Evolutionary conservation across 2,113 vertebrate species (phyloP).

Genomic region (Propithecus coquereli): DNA sequence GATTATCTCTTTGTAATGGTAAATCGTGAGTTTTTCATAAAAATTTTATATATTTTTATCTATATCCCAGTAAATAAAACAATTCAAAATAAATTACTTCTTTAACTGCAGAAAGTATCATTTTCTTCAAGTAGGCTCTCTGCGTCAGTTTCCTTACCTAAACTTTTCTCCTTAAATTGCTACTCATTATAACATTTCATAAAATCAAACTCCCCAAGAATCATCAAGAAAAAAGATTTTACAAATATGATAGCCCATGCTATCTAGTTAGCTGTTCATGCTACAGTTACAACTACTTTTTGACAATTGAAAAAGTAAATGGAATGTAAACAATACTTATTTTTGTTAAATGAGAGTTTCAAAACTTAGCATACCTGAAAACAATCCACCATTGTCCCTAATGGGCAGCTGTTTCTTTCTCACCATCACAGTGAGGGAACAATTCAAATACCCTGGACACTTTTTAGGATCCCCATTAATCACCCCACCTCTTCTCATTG

Average conservation of each 20-base stretch:
- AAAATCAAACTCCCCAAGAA: background rate
- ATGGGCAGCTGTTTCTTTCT: background rate
- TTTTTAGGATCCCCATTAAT: background rate
- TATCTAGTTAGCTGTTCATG: background rate
- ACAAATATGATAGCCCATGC: background rate
- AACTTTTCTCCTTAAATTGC: background rate
- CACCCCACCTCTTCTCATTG: background rate
- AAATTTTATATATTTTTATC: background rate
- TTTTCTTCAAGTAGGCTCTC: background rate
- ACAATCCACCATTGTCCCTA: background rate
- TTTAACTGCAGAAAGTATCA: background rate
- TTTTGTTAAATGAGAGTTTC: background rate
- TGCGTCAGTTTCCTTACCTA: background rate
- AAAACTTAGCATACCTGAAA: background rate
- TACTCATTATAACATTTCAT: background rate
- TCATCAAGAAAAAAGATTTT: background rate
- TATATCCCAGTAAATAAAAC: background rate
- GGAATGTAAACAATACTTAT: background rate
- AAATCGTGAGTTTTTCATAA: background rate
- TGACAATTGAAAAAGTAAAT: background rate
- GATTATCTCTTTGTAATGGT: background rate
- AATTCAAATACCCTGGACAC: rapidly evolving
- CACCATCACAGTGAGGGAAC: background rate
- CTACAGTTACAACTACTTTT: background rate
- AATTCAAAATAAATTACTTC: background rate